Conservation (phyloP, 2,888 invertebrate genomes). For the Xestia sexstrigata region DNA sequence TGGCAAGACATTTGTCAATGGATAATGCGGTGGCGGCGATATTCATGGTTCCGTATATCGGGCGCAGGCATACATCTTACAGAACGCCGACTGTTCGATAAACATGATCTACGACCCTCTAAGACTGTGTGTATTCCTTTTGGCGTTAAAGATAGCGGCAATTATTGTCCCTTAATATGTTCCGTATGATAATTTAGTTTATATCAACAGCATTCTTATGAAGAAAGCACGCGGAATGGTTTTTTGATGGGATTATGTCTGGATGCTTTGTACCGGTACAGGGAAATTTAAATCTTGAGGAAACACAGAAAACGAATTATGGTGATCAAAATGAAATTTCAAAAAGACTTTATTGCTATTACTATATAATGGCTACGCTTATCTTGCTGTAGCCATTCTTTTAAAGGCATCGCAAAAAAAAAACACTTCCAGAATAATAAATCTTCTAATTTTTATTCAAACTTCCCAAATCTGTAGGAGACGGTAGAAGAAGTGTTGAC, state of each 20-base stretch:
- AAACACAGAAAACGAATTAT: slow-evolving; percentile 11
- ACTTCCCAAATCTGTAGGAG: neutral
- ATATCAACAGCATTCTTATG: slow-evolving; percentile 26
- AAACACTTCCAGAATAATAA: neutral
- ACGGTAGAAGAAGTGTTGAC: neutral
- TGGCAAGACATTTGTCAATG: slow-evolving; percentile 77
- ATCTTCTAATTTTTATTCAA: neutral
- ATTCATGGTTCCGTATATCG: slow-evolving; percentile 68
- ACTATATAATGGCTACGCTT: neutral
- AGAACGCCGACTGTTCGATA: slow-evolving; percentile 62
- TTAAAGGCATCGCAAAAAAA: neutral
- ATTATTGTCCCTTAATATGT: slow-evolving; percentile 53
- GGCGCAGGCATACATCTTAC: slow-evolving; percentile 64
- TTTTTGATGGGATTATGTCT: slow-evolving; percentile 31
- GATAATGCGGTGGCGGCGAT: slow-evolving; percentile 70
- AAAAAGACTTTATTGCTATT: slow-evolving; percentile 7
- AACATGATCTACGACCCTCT: slow-evolving; percentile 62
- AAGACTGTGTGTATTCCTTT: slow-evolving; percentile 57
- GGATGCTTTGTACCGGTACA: neutral
- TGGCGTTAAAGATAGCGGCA: slow-evolving; percentile 49
- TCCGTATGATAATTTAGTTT: slow-evolving; percentile 42
- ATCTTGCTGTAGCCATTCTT: neutral
- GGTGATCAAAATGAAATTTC: neutral
- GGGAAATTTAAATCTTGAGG: neutral
- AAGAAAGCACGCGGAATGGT: slow-evolving; percentile 24